Base-by-base conservation (phyloP, 1,140 invertebrate genomes). In the Sitodiplosis mosellana region DNA sequence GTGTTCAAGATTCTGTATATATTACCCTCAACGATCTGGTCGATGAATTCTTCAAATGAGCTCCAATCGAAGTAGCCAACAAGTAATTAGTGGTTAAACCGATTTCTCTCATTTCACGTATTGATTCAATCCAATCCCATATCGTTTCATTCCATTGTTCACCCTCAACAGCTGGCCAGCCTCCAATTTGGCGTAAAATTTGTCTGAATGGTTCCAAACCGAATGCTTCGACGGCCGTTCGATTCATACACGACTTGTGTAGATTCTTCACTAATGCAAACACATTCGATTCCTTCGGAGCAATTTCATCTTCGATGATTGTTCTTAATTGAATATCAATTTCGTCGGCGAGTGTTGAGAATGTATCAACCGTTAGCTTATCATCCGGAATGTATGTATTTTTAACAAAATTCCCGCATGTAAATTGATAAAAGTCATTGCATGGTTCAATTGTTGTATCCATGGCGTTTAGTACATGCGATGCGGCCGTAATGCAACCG, bases 41-140 rank as follows among this genome's bases (percentile, higher is more conserved):
- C 0, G 83, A 85, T 21, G 83, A 87, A 62, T 94, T 93, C 61
- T 88, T 90, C 14, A 90, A 72, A 66, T 95, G 88, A 8, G 86
- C 81, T 3, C 78, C 77, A 47, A 95, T 80, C 33, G 84, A 87
- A 53, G 93, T 87, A 56, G 91, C 86, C 14, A 96, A 73, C 57
- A 93, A 81, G 58, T 93, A 91, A 63, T 92, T 86, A 36, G 88
- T 81, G 5, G 83, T 87, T 59, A 87, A 90, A 5, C 90, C 91
- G 4, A 72, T 64, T 44, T 68, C 66, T 17, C 83, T 71, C 66
- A 87, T 90, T 48, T 75, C 81, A 66, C 83, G 88, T 2, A 90
- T 78, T 10, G 79, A 79, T 51, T 87, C 71, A 54, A 78, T 79
- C 88, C 87, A 93, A 42, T 78, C 73, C 63, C 84, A 90, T 21